Conservation (phyloP, 2,113 vertebrate species). For the Sturnira hondurensis region DNA sequence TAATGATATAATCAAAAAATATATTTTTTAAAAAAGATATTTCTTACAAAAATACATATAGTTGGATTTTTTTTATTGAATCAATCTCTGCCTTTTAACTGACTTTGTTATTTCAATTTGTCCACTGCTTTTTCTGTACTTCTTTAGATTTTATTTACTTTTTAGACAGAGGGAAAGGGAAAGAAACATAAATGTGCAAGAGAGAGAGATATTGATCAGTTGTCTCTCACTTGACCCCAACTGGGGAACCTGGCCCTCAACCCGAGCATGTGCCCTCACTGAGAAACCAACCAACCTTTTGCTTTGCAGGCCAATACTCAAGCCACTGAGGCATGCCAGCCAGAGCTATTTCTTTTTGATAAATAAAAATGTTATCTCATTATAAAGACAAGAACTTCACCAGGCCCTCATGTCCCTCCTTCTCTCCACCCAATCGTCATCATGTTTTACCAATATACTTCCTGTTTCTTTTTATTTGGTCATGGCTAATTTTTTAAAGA, state of each 20-base stretch:
- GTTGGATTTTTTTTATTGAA: background rate
- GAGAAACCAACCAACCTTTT: no score
- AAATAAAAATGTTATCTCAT: background rate
- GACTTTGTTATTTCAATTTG: background rate
- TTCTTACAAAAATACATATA: background rate
- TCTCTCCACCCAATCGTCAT: background rate
- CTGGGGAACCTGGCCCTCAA: no score
- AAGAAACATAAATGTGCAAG: no score
- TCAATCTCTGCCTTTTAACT: conserved; percentile 3
- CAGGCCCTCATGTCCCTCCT: no score
- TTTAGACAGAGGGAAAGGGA: no score
- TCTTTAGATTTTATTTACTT: background rate
- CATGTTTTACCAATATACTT: background rate
- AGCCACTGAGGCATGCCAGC: no score
- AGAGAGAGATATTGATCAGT: no score
- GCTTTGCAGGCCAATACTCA: no score
- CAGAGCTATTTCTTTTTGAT: background rate
- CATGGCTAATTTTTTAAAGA: background rate
- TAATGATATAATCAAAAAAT: no score
- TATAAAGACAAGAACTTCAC: background rate
- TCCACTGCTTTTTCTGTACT: background rate
- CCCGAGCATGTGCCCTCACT: no score
- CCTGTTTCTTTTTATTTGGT: background rate
- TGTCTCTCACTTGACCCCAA: no score
- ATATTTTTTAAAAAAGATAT: no score